Evolutionary conservation across 1,140 invertebrate genomes (phyloP).

Genomic region (Heliothis subflexa): DNA sequence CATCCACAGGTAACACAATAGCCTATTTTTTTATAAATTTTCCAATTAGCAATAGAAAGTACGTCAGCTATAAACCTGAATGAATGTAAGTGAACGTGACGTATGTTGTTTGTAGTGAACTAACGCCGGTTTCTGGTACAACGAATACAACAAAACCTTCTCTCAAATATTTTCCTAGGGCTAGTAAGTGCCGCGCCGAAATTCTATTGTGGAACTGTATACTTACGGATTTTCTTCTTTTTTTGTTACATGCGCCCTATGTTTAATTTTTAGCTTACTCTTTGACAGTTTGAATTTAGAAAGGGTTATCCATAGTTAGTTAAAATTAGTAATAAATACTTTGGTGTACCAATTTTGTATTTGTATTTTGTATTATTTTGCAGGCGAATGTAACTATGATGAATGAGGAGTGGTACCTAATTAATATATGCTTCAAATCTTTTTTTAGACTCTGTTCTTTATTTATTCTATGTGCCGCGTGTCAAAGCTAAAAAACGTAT

Average conservation of each 20-base stretch:
- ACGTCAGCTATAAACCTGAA: not conserved
- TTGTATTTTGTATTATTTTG: no score
- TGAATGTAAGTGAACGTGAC: constrained; percentile 11
- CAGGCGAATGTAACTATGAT: no score
- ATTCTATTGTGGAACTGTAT: no score
- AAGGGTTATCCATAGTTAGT: no score
- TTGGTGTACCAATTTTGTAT: no score
- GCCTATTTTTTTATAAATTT: not conserved
- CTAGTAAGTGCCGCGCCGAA: no score
- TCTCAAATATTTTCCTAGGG: constrained; percentile 1
- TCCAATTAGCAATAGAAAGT: constrained; percentile 25
- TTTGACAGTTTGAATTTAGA: no score
- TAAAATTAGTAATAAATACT: not conserved
- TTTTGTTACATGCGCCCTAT: no score
- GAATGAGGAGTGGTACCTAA: no score
- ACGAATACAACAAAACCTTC: not conserved
- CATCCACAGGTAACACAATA: not conserved
- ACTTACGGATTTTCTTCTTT: no score
- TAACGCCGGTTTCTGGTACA: not conserved
- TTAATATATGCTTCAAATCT: no score
- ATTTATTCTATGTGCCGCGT: not conserved
- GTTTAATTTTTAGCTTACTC: no score
- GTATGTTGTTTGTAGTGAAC: constrained; percentile 15
- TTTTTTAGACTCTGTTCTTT: not conserved
- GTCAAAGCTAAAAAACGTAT: constrained; percentile 20